A percentile compares a stretch with the other conserved stretches of the same genome.
Evolutionary conservation across 1,140 invertebrate genomes (phyloP).

Genomic region (Microplitis demolitor): DNA sequence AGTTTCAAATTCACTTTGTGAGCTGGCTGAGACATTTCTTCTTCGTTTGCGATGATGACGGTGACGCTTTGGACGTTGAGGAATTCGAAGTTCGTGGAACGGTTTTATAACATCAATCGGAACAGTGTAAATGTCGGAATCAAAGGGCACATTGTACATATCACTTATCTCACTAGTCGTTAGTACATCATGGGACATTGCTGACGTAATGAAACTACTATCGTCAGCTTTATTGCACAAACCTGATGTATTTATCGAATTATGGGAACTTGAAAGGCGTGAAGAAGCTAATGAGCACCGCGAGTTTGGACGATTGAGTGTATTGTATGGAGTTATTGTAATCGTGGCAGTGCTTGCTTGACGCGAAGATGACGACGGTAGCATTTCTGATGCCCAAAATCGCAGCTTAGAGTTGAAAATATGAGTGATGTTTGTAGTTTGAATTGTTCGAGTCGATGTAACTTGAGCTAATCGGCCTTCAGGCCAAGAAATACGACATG

Average conservation of each 20-base stretch:
- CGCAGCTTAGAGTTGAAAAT: conserved; percentile 53
- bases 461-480: conserved; percentile 39
- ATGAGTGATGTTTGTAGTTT: conserved; percentile 27
- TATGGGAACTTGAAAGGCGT: conserved; percentile 79
- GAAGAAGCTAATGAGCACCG: conserved; percentile 74
- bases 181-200: conserved; percentile 80
- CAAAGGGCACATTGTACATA: conserved; percentile 84
- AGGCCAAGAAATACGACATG: conserved; percentile 57
- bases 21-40: conserved; percentile 64
- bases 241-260: conserved; percentile 75
- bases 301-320: conserved; percentile 69
- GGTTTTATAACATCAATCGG: conserved; percentile 78
- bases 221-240: conserved; percentile 74
- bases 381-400: conserved; percentile 67
- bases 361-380: conserved; percentile 67
- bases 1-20: conserved; percentile 58
- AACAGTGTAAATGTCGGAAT: conserved; percentile 84
- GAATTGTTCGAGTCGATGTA: conserved; percentile 20
- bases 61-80: conserved; percentile 64
- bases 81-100: conserved; percentile 54
- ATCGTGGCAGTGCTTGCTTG: conserved; percentile 54
- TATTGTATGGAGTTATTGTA: conserved; percentile 57
- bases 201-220: conserved; percentile 83
- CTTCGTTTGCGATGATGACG: conserved; percentile 67
- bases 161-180: conserved; percentile 76